Evolutionary conservation across 1,140 invertebrate genomes (phyloP).

Genomic region (Leptonema lineaticorne): DNA sequence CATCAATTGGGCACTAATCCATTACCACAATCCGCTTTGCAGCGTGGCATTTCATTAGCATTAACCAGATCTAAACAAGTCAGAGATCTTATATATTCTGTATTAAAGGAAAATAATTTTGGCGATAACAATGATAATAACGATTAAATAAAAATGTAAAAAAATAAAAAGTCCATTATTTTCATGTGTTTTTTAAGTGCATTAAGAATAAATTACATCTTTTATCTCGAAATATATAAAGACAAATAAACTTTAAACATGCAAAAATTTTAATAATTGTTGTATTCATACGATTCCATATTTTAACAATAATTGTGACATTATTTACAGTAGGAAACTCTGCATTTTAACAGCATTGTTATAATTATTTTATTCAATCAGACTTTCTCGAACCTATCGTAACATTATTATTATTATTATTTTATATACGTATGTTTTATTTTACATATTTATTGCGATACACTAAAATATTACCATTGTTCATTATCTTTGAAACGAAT

Average conservation of each 20-base stretch:
- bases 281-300: conserved; percentile 37
- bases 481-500: conserved; percentile 12
- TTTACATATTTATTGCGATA: conserved; percentile 23
- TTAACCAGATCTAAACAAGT: conserved; percentile 48
- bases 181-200: no score
- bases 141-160: no score
- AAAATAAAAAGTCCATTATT: no score
- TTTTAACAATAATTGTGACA: conserved; percentile 38
- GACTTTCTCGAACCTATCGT: background rate
- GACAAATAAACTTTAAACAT: no score
- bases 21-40: conserved; percentile 48
- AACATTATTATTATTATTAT: background rate
- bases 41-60: conserved; percentile 47
- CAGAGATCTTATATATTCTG: conserved; percentile 48
- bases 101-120: conserved; percentile 10
- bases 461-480: conserved; percentile 18
- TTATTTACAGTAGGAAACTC: conserved; percentile 40
- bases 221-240: no score
- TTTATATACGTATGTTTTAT: no score
- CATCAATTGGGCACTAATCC: conserved; percentile 49
- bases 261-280: no score
- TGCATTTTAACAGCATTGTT: conserved; percentile 29
- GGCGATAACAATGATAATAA: background rate
- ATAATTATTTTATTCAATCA: conserved; percentile 14
- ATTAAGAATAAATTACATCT: no score